Evolutionary conservation across 2,797 vertebrate species (phyloP), one percentile per base, ranked within the genome.

Genomic region (Micromesistius poutassou): DNA sequence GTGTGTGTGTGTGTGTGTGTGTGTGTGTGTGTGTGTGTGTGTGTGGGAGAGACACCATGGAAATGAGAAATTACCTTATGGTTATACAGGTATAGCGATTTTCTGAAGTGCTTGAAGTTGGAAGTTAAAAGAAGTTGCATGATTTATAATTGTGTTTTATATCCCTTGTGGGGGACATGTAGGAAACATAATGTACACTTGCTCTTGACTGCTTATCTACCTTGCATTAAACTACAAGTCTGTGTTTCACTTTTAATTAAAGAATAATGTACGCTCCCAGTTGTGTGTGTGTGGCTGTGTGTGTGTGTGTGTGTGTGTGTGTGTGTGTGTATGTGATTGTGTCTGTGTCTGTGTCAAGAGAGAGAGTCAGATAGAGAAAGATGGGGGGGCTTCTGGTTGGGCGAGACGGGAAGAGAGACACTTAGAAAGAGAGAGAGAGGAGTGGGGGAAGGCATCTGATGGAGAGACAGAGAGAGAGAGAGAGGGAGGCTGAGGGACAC

Each of bases 391-490:
- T 55, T 22, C 50, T 55, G 16, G 5, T 55, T 22, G 50, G 50
- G 50, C 4, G 50, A 55, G 50, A 55, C 19, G 50, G 16, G 50
- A 7, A 22, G 50, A 22, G 50, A 16, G 50, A 22, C 50, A 55
- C 19, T 22, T 7, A 55, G 19, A 55, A 6, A 22, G 50, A 88
- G 93, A 87, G 93, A 87, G 86, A 82, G 89, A 22, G 88, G 82
- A 93, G 87, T 86, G 86, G 85, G 92, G 86, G 31, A 8, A 30
- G 68, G 68, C 68, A 30, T 22, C 30, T 35, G 31, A 22, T 33
- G 16, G 22, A 35, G 89, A 87, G 82, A 89, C 86, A 79, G 82
- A 90, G 46, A 50, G 46, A 50, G 13, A 50, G 46, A 4, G 46
- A 19, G n/a, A 14, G 10, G 42, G 42, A 46, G 42, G 42, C 12